Conservation (phyloP, 2,888 invertebrate species). For the Drosophila dives region DNA sequence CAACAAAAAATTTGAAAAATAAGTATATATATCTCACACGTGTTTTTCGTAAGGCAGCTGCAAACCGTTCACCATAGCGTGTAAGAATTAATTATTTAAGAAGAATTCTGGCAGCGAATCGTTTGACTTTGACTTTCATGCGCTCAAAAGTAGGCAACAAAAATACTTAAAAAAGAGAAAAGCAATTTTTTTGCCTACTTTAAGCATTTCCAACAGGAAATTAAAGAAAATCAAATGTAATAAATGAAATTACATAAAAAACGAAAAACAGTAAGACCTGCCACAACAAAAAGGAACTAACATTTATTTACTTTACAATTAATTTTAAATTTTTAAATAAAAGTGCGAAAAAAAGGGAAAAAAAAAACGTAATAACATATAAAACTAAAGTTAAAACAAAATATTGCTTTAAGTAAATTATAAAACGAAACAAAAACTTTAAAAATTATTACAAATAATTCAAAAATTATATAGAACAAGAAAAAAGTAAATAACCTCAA, state of each 20-base stretch:
- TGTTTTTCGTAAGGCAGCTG: conserved; percentile 45
- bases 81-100: conserved; percentile 43
- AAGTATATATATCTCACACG: conserved; percentile 54
- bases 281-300: conserved; percentile 58
- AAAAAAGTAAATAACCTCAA: conserved; percentile 18
- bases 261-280: conserved; percentile 69
- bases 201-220: conserved; percentile 21
- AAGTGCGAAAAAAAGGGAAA: conserved; percentile 25
- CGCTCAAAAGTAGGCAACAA: conserved; percentile 23
- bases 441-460: conserved; percentile 78
- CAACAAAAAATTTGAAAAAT: conserved; percentile 13
- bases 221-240: conserved; percentile 8
- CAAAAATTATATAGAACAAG: conserved; percentile 46
- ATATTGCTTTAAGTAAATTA: conserved; percentile 74
- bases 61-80: conserved; percentile 49
- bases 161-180: neutral
- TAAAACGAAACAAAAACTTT: conserved; percentile 43
- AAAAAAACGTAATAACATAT: conserved; percentile 15
- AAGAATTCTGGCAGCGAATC: conserved; percentile 31
- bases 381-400: conserved; percentile 24
- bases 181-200: conserved; percentile 3
- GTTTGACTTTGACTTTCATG: conserved; percentile 14
- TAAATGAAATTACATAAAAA: conserved; percentile 16
- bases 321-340: conserved; percentile 63
- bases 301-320: conserved; percentile 51